phyloP scores from a whole-genome alignment of 2,888 invertebrate genomes.

The Apodemia duryi region DNA sequence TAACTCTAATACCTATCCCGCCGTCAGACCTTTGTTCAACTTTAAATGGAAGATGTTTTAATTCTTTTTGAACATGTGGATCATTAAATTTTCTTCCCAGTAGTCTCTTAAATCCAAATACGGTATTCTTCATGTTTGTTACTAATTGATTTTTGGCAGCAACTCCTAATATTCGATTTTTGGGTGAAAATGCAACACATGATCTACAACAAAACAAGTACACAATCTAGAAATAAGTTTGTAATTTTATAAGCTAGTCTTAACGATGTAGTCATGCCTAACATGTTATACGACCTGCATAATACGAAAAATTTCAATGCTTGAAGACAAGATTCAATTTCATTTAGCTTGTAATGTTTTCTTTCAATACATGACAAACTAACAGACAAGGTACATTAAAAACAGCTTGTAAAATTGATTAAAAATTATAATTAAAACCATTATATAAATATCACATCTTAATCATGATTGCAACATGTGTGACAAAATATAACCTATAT shows the following conservation, averaged over 20 bases:
- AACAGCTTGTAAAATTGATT: background rate
- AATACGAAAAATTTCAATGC: too few relatives aligned
- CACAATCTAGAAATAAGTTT: background rate
- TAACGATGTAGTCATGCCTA: background rate
- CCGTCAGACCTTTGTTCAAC: conserved; percentile 88
- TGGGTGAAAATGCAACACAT: conserved; percentile 96
- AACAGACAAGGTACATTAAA: too few relatives aligned
- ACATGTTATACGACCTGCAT: too few relatives aligned
- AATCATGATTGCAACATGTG: conserved; percentile 11
- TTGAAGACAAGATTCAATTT: too few relatives aligned
- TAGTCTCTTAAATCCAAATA: conserved; percentile 95
- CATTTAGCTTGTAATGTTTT: too few relatives aligned
- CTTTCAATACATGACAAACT: too few relatives aligned
- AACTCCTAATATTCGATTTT: conserved; percentile 95
- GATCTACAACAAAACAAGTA: conserved; percentile 83
- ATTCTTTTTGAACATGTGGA: conserved; percentile 91
- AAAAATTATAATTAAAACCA: background rate
- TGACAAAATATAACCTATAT: conserved; percentile 12
- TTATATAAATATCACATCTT: background rate
- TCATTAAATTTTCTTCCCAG: conserved; percentile 95
- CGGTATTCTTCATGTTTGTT: conserved; percentile 98
- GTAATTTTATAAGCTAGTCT: background rate
- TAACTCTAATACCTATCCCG: conserved; percentile 91
- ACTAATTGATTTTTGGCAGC: conserved; percentile 98
- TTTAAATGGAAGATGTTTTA: conserved; percentile 88